phyloP scores from a whole-genome alignment of 53 echinoderm and acorn worm genomes.

The Stichopus horrens region DNA sequence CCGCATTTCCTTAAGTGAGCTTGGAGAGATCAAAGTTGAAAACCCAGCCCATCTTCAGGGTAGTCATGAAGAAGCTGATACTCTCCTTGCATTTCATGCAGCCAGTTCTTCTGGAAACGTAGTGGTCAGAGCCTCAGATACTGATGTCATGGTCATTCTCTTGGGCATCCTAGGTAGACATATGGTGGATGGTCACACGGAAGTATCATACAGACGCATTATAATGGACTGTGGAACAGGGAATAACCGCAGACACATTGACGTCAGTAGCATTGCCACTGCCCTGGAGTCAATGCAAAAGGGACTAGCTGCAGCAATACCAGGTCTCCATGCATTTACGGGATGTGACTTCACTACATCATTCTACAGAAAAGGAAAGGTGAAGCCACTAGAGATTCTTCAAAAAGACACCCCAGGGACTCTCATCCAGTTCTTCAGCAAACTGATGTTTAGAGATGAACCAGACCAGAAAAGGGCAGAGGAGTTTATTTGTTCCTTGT shows the following conservation, averaged over 20 bases:
- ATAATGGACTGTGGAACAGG: conserved; percentile 72
- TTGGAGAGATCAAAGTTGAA: conserved; percentile 48
- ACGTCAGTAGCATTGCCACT: conserved; percentile 58
- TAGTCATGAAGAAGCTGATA: conserved; percentile 66
- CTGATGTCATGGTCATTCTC: conserved; percentile 62
- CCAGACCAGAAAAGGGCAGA: conserved; percentile 56
- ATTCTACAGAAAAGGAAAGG: conserved; percentile 71
- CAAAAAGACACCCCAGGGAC: conserved; percentile 48
- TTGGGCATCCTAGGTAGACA: conserved; percentile 51
- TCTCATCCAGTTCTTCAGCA: conserved; percentile 30
- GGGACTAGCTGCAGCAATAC: conserved; percentile 60
- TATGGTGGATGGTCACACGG: conserved; percentile 6
- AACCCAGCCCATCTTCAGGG: conserved; percentile 52
- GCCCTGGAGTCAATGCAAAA: conserved; percentile 55
- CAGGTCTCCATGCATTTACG: conserved; percentile 63
- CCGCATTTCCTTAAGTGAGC: conserved; percentile 50
- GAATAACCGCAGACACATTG: conserved; percentile 54
- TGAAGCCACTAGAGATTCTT: conserved; percentile 56
- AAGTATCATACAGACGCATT: conserved; percentile 37
- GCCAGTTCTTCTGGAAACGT: conserved; percentile 50
- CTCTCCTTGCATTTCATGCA: conserved; percentile 56
- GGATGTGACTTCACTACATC: conserved; percentile 68
- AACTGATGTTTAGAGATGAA: conserved; percentile 36
- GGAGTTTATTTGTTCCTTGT: conserved; percentile 62
- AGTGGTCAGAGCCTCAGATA: conserved; percentile 62